Base-by-base conservation (phyloP, 2,888 invertebrate genomes). In the Taphrorychus bicolor region DNA sequence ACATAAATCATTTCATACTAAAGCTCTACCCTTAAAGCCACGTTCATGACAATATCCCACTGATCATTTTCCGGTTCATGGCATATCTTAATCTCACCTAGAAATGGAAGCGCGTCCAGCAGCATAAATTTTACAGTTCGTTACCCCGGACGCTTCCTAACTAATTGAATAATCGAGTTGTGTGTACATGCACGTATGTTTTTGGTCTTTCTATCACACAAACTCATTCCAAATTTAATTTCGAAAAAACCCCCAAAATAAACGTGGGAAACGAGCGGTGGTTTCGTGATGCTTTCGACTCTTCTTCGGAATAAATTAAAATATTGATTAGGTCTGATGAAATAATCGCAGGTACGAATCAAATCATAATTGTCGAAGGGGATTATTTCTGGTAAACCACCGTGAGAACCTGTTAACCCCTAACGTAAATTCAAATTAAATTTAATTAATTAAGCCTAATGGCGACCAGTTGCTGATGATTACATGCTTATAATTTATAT, bases 301-400 rank as follows among this genome's bases (percentile, higher is more conserved):
- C 72, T 74, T 75, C 73, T 71, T 73, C 60, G 52, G 73, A 71
- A 75, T 75, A 74, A 64, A 75, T 73, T 72, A 73, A 70, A 74
- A 73, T 73, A 73, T 72, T 74, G 70, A 73, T 73, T 73, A 73
- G 69, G 64, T 61, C 59, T 69, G 69, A 70, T 70, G 71, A 70
- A 66, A 72, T 72, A 72, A 72, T 71, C 69, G 71, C 72, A 70
- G 71, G 70, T 70, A 72, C 66, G 70, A 71, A 72, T 72, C 70
- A 71, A 66, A 70, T 69, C 54, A 61, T 70, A 69, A 62, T 71
- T 65, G 72, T 63, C 60, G 66, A 54, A 65, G 59, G 70, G 70
- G 71, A 69, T 69, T 69, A 71, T 68, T 71, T 65, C 68, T 66
- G 70, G 68, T 70, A 70, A 70, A 68, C 70, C 70, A 70, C 70